Percentiles rank a stretch among this genome's conserved stretches.
These are phyloP conservation scores for Lissocephala sabroskyi DNA, from an alignment of 2,888 invertebrate species.

Conservation along the genomic window DNA sequence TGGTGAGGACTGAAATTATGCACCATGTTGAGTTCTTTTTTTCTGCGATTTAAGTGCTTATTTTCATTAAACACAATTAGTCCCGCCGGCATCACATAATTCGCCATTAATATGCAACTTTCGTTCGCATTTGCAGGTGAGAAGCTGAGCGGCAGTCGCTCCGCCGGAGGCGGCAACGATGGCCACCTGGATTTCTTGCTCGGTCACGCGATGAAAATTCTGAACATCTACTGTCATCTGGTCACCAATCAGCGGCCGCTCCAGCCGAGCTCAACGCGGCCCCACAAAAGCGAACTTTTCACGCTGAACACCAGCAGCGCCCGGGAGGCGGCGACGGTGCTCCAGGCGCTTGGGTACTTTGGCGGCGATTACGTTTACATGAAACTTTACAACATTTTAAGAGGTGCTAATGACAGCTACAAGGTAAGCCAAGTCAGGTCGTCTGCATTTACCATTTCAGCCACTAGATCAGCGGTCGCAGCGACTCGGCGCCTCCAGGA, in stretches of 20 bases:
- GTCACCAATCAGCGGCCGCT: constrained; percentile 70
- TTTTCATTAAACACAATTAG: constrained; percentile 48
- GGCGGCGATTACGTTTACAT: constrained; percentile 84
- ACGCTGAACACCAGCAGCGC: constrained; percentile 31
- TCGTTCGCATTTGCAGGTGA: constrained; percentile 33
- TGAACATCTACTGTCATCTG: constrained; percentile 72
- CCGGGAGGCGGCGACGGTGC: constrained; percentile 54
- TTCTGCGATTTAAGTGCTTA: constrained; percentile 29
- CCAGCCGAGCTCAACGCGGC: constrained; percentile 45
- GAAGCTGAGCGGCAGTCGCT: constrained; percentile 39
- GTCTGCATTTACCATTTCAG: not conserved
- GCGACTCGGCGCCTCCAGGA: not conserved
- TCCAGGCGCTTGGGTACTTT: constrained; percentile 76
- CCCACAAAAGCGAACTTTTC: constrained; percentile 66
- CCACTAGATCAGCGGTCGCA: not conserved
- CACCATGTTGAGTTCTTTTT: too few relatives aligned
- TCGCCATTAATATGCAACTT: constrained; percentile 39
- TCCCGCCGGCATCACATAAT: constrained; percentile 32
- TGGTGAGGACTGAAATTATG: constrained; percentile 34
- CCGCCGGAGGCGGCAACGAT: constrained; percentile 31
- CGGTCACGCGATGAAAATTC: constrained; percentile 69
- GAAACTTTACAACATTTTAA: constrained; percentile 86
- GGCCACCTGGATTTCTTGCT: constrained; percentile 60
- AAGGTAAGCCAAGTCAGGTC: constrained; percentile 76
- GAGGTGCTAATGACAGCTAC: constrained; percentile 88